Conservation (phyloP, 2,113 vertebrate genomes). For the Actenoides hombroni region DNA sequence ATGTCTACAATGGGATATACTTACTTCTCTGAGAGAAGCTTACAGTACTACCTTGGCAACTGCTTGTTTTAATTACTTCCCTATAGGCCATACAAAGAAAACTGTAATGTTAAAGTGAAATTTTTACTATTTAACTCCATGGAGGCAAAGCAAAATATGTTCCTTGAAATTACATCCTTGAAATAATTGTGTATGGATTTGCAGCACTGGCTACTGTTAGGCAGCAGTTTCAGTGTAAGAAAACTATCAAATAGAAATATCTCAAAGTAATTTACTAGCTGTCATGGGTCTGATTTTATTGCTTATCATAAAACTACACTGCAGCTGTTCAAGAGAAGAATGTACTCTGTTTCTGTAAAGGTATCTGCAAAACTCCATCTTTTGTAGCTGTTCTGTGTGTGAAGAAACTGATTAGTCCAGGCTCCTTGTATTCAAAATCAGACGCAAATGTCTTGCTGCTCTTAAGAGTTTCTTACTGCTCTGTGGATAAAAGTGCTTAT, state of each 20-base stretch:
- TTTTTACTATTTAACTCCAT: background rate
- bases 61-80: background rate
- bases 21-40: background rate
- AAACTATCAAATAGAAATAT: background rate
- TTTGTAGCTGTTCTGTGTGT: background rate
- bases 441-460: background rate
- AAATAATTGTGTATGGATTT: background rate
- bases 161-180: background rate
- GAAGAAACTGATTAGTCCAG: background rate
- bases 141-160: background rate
- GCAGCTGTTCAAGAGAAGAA: background rate
- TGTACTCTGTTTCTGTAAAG: background rate
- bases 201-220: background rate
- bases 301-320: background rate
- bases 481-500: background rate
- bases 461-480: background rate
- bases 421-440: background rate
- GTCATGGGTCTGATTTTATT: background rate
- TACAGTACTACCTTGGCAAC: background rate
- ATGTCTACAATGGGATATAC: background rate
- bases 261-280: constrained; percentile 26
- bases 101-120: background rate
- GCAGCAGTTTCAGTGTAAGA: background rate
- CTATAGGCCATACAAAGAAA: background rate
- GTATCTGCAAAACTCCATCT: background rate